phyloP scores from a whole-genome alignment of 2,113 vertebrate species.

The Isurus oxyrinchus region DNA sequence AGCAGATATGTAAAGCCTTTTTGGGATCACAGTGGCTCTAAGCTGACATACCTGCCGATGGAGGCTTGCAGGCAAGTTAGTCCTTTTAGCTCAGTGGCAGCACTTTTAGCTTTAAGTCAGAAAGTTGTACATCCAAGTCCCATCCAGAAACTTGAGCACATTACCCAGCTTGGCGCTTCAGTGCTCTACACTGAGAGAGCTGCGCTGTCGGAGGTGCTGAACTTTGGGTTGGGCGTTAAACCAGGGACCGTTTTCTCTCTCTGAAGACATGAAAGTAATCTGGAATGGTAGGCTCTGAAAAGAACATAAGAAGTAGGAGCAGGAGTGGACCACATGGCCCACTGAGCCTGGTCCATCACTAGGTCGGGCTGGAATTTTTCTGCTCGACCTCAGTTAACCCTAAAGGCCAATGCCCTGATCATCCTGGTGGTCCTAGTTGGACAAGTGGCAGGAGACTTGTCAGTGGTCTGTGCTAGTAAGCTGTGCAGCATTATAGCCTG shows the following conservation, averaged over 20 bases:
- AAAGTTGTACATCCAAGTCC: neutral
- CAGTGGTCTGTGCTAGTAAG: neutral
- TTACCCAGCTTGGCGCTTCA: neutral
- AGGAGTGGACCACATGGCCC: no score
- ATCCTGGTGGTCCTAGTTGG: neutral
- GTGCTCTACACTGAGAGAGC: neutral
- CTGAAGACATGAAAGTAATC: neutral
- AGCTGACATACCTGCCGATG: neutral
- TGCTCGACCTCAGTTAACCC: neutral
- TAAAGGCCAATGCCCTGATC: neutral
- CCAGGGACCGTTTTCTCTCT: neutral
- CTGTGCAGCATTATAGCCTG: neutral
- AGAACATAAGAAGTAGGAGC: no score
- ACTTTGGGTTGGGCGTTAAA: neutral
- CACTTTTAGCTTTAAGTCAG: neutral
- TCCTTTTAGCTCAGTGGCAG: neutral
- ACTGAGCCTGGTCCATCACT: neutral
- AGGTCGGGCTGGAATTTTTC: neutral
- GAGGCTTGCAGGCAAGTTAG: neutral
- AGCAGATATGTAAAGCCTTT: neutral
- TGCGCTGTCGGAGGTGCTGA: neutral
- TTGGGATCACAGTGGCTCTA: neutral
- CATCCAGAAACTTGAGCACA: neutral
- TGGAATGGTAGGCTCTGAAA: neutral
- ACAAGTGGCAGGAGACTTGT: neutral